Evolutionary conservation across 2,888 invertebrate species (phyloP), one percentile per base, ranked within the genome.

Genomic region (Seira sanloemensis): DNA sequence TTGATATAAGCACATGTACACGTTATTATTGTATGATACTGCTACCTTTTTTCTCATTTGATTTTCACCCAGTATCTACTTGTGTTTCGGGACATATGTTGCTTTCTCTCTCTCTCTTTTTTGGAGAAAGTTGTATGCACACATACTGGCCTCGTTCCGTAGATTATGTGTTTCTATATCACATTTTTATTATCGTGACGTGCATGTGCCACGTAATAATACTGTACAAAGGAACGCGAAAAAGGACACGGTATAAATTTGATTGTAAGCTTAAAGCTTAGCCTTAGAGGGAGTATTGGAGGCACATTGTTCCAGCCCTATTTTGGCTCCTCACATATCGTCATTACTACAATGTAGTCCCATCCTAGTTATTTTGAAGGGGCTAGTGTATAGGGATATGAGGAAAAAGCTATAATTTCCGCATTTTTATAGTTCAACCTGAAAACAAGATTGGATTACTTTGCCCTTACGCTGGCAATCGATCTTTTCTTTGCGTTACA

Each of bases 171-270:
- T 65, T 21, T 21, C 65, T 62, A n/a, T 62, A 21, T 65, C 21
- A 23, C 67, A 67, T 67, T 67, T 21, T 23, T 23, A 21, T 67
- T 67, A 67, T 67, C 67, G 21, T n/a, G 65, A 65, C 65, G 65
- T 65, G 21, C 37, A 37, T 65, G 65, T 21, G 21, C 21, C 21
- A 19, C 23, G 23, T 67, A 67, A 12, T 9, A 21, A 16, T 5
- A 21, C 21, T 21, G 18, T 7, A 25, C 4, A 23, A 16, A 67
- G 21, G 2, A 23, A 16, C 18, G 23, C 67, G n/a, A 67, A 67
- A 25, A 9, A 67, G 67, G 23, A 16, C 21, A 16, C 23, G 23
- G 67, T 67, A 67, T 37, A 12, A 12, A 12, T 37, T n/a, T 65
- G 65, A 65, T 65, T 65, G 18, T 9, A 7, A 9, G n/a, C 65